Conservation (phyloP, 2,797 vertebrate species). For the Chrysocyon brachyurus region DNA sequence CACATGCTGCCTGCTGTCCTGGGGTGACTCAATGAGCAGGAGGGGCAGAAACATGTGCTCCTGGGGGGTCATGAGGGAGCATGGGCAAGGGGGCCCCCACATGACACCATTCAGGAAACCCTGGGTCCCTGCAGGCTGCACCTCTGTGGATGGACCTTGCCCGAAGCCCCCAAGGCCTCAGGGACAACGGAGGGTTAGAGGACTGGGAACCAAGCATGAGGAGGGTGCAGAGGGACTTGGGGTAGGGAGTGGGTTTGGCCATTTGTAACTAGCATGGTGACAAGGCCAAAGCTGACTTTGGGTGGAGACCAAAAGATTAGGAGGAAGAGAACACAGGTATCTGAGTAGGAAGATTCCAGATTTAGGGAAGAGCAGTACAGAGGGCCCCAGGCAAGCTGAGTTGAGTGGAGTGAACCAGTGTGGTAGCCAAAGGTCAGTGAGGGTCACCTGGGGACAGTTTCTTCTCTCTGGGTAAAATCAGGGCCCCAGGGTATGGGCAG, state of each 20-base stretch:
- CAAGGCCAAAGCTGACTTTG: neutral
- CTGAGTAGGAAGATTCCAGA: neutral
- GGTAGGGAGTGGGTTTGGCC: neutral
- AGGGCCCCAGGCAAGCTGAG: neutral
- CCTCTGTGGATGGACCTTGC: too few relatives aligned
- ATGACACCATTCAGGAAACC: neutral
- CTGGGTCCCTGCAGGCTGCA: neutral
- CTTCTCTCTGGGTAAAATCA: accelerated
- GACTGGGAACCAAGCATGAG: neutral
- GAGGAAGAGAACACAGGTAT: too few relatives aligned
- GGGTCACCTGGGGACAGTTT: accelerated
- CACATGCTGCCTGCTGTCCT: neutral
- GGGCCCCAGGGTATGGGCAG: too few relatives aligned
- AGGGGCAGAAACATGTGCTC: neutral
- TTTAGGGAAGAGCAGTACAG: accelerated
- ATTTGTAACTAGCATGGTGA: neutral
- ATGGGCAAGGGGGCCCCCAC: neutral
- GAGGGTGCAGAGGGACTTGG: neutral
- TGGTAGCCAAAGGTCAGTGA: accelerated
- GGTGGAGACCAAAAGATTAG: neutral
- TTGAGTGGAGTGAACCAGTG: accelerated
- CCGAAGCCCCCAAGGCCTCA: accelerated
- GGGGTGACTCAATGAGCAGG: neutral
- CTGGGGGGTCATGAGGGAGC: neutral
- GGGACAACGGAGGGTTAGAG: accelerated